These are phyloP conservation scores for Chrysocyon brachyurus DNA, from an alignment of 2,797 vertebrate species.

Conservation along the genomic window DNA sequence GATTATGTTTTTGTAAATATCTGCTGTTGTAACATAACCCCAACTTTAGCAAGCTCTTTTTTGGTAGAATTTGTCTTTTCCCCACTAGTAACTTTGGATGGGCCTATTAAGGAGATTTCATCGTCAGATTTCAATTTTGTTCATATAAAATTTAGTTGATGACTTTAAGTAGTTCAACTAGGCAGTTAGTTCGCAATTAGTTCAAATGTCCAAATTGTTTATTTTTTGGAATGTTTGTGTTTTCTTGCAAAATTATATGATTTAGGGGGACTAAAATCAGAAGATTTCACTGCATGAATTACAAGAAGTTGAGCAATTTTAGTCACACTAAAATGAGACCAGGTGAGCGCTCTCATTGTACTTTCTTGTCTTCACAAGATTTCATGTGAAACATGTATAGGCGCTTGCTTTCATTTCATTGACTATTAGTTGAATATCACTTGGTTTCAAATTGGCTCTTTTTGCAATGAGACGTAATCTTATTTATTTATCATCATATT, in stretches of 20 bases:
- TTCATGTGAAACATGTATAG: neutral
- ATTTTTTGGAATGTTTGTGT: neutral
- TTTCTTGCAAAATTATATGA: constrained; percentile 17
- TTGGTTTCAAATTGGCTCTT: neutral
- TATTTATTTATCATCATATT: neutral
- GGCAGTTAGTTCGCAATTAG: neutral
- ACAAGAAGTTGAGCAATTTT: neutral
- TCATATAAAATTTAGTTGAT: neutral
- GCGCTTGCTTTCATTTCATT: neutral
- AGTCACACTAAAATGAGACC: neutral
- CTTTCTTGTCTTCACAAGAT: constrained; percentile 7
- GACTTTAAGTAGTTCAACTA: neutral
- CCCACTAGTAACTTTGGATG: neutral
- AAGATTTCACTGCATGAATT: neutral
- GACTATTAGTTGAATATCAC: neutral
- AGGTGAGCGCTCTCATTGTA: neutral
- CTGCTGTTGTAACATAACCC: neutral
- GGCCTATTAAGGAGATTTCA: neutral
- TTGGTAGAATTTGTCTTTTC: neutral
- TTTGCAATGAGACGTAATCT: neutral
- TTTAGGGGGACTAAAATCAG: neutral
- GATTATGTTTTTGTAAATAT: constrained; percentile 17
- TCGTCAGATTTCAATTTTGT: neutral
- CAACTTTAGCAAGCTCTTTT: neutral
- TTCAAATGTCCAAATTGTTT: neutral